Base-by-base conservation (phyloP, 2,888 invertebrate species). In the Eupithecia tripunctaria region DNA sequence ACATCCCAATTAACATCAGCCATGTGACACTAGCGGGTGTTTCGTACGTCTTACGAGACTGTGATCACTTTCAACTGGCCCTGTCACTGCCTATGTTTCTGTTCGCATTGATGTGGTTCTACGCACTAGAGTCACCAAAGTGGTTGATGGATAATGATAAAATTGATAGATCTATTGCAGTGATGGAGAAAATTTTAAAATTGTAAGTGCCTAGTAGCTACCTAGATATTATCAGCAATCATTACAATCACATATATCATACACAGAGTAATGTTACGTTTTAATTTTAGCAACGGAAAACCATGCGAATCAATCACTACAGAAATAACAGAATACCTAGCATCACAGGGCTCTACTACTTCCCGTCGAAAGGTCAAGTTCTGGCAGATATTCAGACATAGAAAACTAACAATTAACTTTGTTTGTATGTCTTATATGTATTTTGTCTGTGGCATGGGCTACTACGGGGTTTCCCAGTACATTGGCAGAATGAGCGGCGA, bases 391-490 rank as follows among this genome's bases (percentile, higher is more conserved):
- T 93, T 93, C 75, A 84, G 76, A 15, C 86, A 92, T 73, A 89
- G 79, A 72, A 95, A 95, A 80, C 92, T 97, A 84, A 88, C 96
- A 21, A 80, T 94, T 21, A 96, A 96, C 82, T 96, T 97, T 0
- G 77, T 95, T 0, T 95, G 95, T 73, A 96, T 97, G 89, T 95
- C 96, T 67, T 95, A 96, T 80, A 96, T 96, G 80, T 97, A 97
- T 96, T 94, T 97, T 18, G 96, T 97, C 0, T 97, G 97, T 67
- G 97, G 97, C 8, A 95, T 98, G 93, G 97, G 97, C 36, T 97
- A 98, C 86, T 98, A 97, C 82, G 98, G 98, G 0, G 96, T 98
- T 36, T 96, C 97, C 0, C 97, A 97, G 83, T 97, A 96, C 83
- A 96, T 97, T 67, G 96, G 97, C 0, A 95, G 96, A 84, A 94